phyloP scores from a whole-genome alignment of 2,113 vertebrate species.

The Apus apus region DNA sequence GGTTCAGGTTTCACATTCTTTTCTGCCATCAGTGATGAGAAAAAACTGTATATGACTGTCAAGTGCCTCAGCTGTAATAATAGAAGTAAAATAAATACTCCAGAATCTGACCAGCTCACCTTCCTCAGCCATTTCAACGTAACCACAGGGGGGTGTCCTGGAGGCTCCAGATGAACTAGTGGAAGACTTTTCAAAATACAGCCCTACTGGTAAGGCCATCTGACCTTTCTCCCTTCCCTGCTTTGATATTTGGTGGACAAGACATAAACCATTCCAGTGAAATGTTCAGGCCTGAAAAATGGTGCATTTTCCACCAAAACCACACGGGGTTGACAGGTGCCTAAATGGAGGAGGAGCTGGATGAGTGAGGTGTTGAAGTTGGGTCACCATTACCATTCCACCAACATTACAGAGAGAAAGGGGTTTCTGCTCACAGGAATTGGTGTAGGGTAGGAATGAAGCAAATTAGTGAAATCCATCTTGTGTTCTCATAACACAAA shows the following conservation, averaged over 20 bases:
- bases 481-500: conserved; percentile 35
- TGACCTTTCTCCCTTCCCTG: background rate
- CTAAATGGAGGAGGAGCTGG: background rate
- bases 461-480: conserved; percentile 20
- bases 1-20: background rate
- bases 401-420: background rate
- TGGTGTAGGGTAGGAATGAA: background rate
- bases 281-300: background rate
- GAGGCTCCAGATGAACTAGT: background rate
- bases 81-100: background rate
- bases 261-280: background rate
- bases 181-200: background rate
- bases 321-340: background rate
- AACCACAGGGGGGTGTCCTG: background rate
- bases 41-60: background rate
- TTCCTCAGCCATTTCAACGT: background rate
- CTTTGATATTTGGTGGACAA: background rate
- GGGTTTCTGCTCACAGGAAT: background rate
- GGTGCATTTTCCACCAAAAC: background rate
- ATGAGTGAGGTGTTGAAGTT: background rate
- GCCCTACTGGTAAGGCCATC: background rate
- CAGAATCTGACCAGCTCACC: background rate
- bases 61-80: background rate
- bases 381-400: background rate
- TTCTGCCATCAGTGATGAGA: background rate